Evolutionary conservation across 2,113 vertebrate genomes (phyloP).

Genomic region (Asarcornis scutulata): DNA sequence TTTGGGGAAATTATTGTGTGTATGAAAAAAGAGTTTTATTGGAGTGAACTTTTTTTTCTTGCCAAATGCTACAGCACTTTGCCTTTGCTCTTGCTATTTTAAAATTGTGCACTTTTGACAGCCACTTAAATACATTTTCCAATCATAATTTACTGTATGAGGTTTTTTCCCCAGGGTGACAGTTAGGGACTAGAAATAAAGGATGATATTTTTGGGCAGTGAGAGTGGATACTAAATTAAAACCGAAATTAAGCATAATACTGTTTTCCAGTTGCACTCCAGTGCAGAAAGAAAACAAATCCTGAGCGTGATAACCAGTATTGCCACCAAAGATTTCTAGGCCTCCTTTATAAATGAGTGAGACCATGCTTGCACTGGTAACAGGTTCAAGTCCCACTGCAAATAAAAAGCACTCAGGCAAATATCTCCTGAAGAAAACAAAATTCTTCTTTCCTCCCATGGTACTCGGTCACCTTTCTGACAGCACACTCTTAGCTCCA

Average conservation of each 20-base stretch:
- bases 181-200: not conserved
- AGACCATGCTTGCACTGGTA: not conserved
- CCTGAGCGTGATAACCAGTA: not conserved
- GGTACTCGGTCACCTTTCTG: not conserved
- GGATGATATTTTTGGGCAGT: slow-evolving; percentile 40
- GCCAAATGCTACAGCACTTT: not conserved
- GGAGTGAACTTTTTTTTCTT: not conserved
- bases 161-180: not conserved
- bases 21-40: not conserved
- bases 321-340: not conserved
- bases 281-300: not conserved
- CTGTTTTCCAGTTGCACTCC: not conserved
- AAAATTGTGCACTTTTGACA: not conserved
- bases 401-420: slow-evolving; percentile 5
- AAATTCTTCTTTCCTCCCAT: not conserved
- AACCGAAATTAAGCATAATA: not conserved
- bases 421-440: slow-evolving; percentile 1
- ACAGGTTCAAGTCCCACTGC: not conserved
- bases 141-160: slow-evolving; percentile 22
- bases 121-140: not conserved
- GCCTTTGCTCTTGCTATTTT: not conserved
- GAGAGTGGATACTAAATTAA: not conserved
- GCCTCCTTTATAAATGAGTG: not conserved
- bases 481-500: not conserved
- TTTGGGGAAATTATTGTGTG: not conserved